Base-by-base conservation (phyloP, 1,140 invertebrate genomes). In the Mamestra configurata region DNA sequence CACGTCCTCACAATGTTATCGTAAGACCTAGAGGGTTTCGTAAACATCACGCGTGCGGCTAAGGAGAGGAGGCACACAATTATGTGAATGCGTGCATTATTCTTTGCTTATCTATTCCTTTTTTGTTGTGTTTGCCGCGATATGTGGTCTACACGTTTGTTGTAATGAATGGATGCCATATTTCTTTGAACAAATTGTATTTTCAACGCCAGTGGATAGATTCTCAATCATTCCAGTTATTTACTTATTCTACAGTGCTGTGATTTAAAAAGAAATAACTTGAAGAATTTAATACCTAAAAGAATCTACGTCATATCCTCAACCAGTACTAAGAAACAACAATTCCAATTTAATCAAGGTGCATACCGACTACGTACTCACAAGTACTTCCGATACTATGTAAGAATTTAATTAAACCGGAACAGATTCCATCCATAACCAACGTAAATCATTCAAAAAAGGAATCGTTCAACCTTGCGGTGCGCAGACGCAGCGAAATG, bases 1-100 rank as follows among this genome's bases (percentile, higher is more conserved):
- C 77, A 79, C 77, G 55, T 79, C 77, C 77, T 73, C 73, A 72
- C 75, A 77, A 77, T 77, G 75, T 77, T 77, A 77, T 77, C 75
- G 46, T 24, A 64, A 64, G 55, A 61, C 53, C 43, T 68, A 77
- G 53, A 77, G 75, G 75, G 75, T 77, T 77, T 68, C 18, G 22
- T 53, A 68, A 66, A 77, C 75, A 77, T 37, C 49, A 40, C 55
- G 68, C 77, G 53, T 79, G 49, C 18, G 27, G 46, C n/a, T 53
- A 37, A 77, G 46, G 75, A n/a, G 66, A 49, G 15, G 31, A 11
- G 5, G 66, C 55, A 71, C 57, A 57, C 49, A 76, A 59, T 59
- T 76, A 59, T 46, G 22, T 76, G 40, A 43, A 35, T 76, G 37
- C 73, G 10, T 46, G 13, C 53, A 64, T 61, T 76, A 64, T 31